Conservation (phyloP, 2,113 vertebrate species). For the Thermophis baileyi region DNA sequence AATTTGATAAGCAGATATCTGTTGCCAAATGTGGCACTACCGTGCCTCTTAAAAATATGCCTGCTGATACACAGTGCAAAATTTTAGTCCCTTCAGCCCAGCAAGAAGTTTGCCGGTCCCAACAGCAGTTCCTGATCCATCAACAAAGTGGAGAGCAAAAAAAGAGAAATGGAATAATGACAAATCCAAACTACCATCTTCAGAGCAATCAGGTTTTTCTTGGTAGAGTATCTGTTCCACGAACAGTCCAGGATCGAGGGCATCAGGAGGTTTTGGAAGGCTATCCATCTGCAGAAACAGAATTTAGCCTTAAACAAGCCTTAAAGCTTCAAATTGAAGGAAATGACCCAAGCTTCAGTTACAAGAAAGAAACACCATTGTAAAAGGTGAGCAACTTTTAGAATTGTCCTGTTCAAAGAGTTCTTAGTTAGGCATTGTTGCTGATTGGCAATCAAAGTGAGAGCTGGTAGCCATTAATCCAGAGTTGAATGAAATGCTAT, state of each 20-base stretch:
- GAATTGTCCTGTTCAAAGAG: background rate
- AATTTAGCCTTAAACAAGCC: constrained; percentile 97
- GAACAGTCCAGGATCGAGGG: constrained; percentile 81
- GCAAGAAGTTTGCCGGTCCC: constrained; percentile 77
- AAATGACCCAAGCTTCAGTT: constrained; percentile 90
- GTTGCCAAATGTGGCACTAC: constrained; percentile 78
- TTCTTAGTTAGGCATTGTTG: background rate
- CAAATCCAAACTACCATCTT: constrained; percentile 96
- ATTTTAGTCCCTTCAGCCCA: constrained; percentile 78
- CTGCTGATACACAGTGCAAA: constrained; percentile 80
- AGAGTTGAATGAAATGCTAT: background rate
- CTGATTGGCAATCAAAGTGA: background rate
- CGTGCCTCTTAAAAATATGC: constrained; percentile 67
- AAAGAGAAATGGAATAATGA: constrained; percentile 96
- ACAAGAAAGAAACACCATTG: constrained; percentile 97
- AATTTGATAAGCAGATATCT: constrained; percentile 86
- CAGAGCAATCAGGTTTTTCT: constrained; percentile 95
- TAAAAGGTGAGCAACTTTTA: constrained; percentile 77
- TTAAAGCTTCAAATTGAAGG: constrained; percentile 96
- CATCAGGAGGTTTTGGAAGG: constrained; percentile 91
- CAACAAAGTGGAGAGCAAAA: constrained; percentile 89
- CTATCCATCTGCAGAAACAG: constrained; percentile 87
- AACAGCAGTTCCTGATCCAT: constrained; percentile 87
- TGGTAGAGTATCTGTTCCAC: constrained; percentile 87
- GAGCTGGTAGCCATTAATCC: background rate